Percentiles rank a stretch among this genome's conserved stretches.
These are phyloP conservation scores for Gasteruption jaculator DNA, from an alignment of 2,888 invertebrate species.

Conservation along the genomic window DNA sequence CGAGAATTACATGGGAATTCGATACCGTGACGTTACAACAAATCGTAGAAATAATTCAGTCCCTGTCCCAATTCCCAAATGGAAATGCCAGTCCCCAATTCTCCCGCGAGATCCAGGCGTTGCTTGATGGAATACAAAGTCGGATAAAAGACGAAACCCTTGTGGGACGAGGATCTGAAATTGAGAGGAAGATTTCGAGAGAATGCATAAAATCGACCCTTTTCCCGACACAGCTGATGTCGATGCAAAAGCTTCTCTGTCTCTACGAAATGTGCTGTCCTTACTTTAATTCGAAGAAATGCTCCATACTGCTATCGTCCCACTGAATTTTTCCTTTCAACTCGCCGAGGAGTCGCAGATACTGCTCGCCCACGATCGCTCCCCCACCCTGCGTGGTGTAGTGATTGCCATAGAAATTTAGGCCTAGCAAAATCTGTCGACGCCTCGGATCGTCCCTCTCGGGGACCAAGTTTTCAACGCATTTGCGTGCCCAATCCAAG, in stretches of 20 bases:
- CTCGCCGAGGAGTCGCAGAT: slow-evolving; percentile 69
- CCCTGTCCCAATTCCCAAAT: slow-evolving; percentile 98
- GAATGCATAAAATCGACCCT: background rate
- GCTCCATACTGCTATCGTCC: slow-evolving; percentile 76
- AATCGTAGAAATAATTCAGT: slow-evolving; percentile 89
- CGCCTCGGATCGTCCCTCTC: slow-evolving; percentile 59
- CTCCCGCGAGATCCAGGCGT: slow-evolving; percentile 73
- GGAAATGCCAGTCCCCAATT: slow-evolving; percentile 79
- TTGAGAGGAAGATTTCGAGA: slow-evolving; percentile 8
- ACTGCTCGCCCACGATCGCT: slow-evolving; percentile 75
- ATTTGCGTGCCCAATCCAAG: slow-evolving; percentile 72
- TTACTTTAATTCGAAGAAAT: slow-evolving; percentile 82
- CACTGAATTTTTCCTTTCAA: slow-evolving; percentile 73
- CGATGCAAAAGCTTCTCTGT: slow-evolving; percentile 6
- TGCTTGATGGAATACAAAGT: slow-evolving; percentile 80
- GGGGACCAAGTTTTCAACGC: slow-evolving; percentile 71
- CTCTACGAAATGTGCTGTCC: slow-evolving; percentile 35
- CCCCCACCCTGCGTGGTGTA: slow-evolving; percentile 79
- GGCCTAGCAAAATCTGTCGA: slow-evolving; percentile 77
- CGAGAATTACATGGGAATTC: background rate
- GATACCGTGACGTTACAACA: slow-evolving; percentile 56
- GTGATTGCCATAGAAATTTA: slow-evolving; percentile 93
- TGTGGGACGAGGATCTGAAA: slow-evolving; percentile 63
- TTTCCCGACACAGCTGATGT: too few species aligned
- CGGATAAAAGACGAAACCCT: slow-evolving; percentile 83